Evolutionary conservation across 2,888 invertebrate species (phyloP).

Genomic region (Prenolepis imparis): DNA sequence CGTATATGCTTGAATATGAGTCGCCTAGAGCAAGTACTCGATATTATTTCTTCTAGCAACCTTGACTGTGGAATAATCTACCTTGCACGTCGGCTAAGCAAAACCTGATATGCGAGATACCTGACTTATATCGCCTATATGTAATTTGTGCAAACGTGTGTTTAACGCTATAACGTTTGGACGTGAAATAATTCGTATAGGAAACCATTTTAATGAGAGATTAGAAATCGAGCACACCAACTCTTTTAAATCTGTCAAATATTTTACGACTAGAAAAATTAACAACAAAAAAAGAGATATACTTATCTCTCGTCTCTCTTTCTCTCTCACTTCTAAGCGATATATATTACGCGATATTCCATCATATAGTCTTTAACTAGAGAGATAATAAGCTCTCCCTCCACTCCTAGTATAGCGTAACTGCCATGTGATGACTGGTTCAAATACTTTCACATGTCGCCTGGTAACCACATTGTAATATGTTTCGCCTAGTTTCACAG

Average conservation of each 20-base stretch:
- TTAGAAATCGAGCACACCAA: neutral
- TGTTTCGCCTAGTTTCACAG: conserved; percentile 49
- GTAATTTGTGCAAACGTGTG: conserved; percentile 10
- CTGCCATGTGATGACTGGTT: conserved; percentile 23
- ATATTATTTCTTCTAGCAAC: conserved; percentile 55
- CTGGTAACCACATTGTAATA: conserved; percentile 41
- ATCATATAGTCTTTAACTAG: neutral
- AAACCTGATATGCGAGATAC: conserved; percentile 27
- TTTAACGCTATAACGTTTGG: neutral
- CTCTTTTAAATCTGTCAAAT: neutral
- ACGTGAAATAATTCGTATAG: neutral
- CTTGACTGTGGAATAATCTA: conserved; percentile 55
- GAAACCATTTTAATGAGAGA: conserved; percentile 4
- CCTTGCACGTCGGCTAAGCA: conserved; percentile 32
- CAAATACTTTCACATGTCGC: conserved; percentile 50
- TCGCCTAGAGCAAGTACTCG: conserved; percentile 30
- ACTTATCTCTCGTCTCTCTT: no score
- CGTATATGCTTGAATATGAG: conserved; percentile 10
- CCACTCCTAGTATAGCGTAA: conserved; percentile 1
- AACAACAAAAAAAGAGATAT: neutral
- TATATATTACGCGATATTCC: neutral
- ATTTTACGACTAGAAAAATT: neutral
- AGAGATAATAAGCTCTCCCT: conserved; percentile 24
- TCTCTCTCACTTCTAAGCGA: neutral
- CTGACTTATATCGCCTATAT: neutral